Base-by-base conservation (phyloP, 2,888 invertebrate species). In the Notocelia uddmanniana region DNA sequence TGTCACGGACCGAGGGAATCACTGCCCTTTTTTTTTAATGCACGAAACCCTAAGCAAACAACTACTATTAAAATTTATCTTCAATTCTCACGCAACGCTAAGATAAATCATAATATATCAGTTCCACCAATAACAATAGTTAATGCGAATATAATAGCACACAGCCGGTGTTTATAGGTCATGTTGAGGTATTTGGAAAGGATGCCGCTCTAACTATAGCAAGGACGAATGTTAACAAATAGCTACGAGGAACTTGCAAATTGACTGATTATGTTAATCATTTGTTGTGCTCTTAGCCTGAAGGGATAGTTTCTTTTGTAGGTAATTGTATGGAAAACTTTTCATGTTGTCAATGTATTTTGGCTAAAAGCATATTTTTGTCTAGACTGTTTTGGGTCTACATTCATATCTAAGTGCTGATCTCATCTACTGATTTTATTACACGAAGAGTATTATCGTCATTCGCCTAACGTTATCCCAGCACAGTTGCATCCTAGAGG, bases 151-250 rank as follows among this genome's bases (percentile, higher is more conserved):
- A 71, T 72, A 62, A 79, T 80, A 74, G 74, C 73, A 73, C 11
- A 59, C 21, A 63, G 62, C 55, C 37, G 73, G 58, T 64, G 59
- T 71, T 60, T 70, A 62, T 72, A 73, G 72, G 58, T 64, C 68
- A 59, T 71, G 66, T 70, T 71, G 69, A 70, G 73, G 81, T 87
- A 89, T 89, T 88, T 89, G 74, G 89, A 90, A 89, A 88, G 89
- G 89, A 76, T n/a, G 58, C 76, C 79, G 77, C 81, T 85, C 79
- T 84, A 85, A 83, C 76, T 84, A 82, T 83, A 84, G 83, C 89
- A 89, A 89, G 89, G 89, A 87, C 89, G 79, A 59, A 67, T n/a
- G n/a, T 76, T 73, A 37, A 74, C 68, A 54, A 63, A 74, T 74
- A 73, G 72, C 37, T 31, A 69, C 10, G 23, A 48, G 59, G 59